Conservation (phyloP, 2,797 vertebrate genomes). For the Otolemur crassicaudatus region DNA sequence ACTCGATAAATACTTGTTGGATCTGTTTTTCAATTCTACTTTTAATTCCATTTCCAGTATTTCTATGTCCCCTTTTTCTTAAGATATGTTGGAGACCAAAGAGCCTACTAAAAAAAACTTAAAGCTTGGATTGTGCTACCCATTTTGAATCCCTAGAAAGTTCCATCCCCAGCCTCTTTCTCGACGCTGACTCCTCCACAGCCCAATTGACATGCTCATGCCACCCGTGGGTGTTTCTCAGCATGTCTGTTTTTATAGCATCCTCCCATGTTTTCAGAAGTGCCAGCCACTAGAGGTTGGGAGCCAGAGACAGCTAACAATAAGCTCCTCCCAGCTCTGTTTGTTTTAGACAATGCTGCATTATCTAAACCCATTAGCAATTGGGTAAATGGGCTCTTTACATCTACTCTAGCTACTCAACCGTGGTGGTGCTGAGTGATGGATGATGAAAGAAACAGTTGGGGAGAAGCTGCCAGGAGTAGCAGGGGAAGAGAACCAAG, state of each 20-base stretch:
- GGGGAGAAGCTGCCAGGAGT: not conserved
- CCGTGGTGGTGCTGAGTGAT: not conserved
- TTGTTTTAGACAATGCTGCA: conserved; percentile 47
- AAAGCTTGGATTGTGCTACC: not conserved
- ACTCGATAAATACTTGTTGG: not conserved
- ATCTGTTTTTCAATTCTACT: conserved; percentile 12
- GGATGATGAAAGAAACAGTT: not conserved
- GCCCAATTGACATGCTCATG: not conserved
- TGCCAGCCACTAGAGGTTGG: not conserved
- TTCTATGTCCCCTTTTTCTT: not conserved
- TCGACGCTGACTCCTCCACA: not conserved
- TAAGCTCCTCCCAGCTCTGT: conserved; percentile 18
- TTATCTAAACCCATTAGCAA: not conserved
- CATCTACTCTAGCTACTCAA: not conserved
- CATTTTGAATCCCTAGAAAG: not conserved
- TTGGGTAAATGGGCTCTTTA: not conserved
- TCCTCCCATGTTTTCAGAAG: conserved; percentile 35
- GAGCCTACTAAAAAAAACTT: not conserved
- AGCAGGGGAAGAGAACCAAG: not conserved
- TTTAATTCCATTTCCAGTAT: not conserved
- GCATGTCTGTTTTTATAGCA: conserved; percentile 53
- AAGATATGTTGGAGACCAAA: conserved; percentile 33
- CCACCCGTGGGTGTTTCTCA: conserved; percentile 10
- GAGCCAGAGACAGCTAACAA: conserved; percentile 39
- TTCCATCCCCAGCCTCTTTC: not conserved